Conservation (phyloP, 2,113 vertebrate genomes). For the Sterna hirundo region DNA sequence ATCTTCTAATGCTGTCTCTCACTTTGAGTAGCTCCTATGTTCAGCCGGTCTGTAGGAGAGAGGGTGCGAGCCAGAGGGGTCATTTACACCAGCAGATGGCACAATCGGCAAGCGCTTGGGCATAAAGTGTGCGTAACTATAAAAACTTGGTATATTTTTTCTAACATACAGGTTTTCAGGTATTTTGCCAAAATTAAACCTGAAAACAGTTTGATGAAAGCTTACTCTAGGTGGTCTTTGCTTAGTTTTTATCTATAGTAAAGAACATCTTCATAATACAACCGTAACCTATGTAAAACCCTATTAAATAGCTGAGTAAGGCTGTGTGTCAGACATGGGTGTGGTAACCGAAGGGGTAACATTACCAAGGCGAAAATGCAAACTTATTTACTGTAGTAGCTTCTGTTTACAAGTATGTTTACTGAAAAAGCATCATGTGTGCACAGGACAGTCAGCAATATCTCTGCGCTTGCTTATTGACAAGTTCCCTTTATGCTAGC, state of each 20-base stretch:
- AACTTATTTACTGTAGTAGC: neutral
- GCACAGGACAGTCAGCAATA: neutral
- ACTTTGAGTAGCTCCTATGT: neutral
- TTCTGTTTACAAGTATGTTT: neutral
- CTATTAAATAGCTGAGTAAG: neutral
- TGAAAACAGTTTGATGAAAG: neutral
- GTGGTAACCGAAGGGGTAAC: neutral
- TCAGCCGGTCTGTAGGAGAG: neutral
- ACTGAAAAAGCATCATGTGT: neutral
- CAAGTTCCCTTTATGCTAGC: neutral
- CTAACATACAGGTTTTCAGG: too few relatives aligned
- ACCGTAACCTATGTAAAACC: neutral
- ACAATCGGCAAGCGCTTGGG: neutral
- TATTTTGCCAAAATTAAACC: neutral
- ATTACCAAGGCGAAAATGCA: neutral
- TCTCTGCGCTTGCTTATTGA: neutral
- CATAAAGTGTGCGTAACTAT: rapidly evolving
- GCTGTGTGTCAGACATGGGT: rapidly evolving
- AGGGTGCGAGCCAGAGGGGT: rapidly evolving
- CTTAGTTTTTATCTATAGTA: neutral
- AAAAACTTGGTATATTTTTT: rapidly evolving
- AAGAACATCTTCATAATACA: neutral
- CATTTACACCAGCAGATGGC: conserved; percentile 15
- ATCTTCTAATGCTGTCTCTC: neutral
- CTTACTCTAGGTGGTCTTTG: neutral